phyloP scores from a whole-genome alignment of 2,888 invertebrate genomes.

The Tricholauxania praeusta region DNA sequence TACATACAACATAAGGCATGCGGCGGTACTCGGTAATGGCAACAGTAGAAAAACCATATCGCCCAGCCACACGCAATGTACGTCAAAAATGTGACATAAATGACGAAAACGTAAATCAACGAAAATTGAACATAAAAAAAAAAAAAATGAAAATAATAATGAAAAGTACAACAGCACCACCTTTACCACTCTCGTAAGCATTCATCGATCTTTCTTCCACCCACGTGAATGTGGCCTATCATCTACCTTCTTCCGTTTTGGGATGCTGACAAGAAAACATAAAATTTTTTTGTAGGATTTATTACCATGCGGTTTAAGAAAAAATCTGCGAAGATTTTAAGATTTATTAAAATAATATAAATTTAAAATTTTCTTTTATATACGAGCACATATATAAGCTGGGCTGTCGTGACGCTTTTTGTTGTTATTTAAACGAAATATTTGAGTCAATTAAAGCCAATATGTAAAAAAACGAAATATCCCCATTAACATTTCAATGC shows the following conservation, averaged over 20 bases:
- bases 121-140: slow-evolving; percentile 10
- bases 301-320: slow-evolving; percentile 5
- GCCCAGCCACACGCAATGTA: slow-evolving; percentile 30
- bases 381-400: no score
- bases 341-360: slow-evolving; percentile 26
- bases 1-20: background rate
- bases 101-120: slow-evolving; percentile 39
- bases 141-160: background rate
- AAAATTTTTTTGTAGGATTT: background rate
- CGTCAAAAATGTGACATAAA: slow-evolving; percentile 38
- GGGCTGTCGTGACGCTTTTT: no score
- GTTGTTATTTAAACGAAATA: no score
- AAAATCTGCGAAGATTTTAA: slow-evolving; percentile 9
- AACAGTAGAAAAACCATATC: slow-evolving; percentile 23
- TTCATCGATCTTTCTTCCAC: background rate
- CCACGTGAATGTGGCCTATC: background rate
- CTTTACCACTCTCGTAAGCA: no score
- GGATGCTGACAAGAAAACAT: background rate
- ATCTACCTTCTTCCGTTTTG: background rate
- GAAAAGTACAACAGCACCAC: no score
- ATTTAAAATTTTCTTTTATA: no score
- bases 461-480: no score
- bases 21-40: background rate
- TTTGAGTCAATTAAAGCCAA: no score
- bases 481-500: no score